Percentiles rank a stretch among this genome's conserved stretches.
phyloP scores from a whole-genome alignment of 2,113 vertebrate species.

The Dunckerocampus dactyliophorus region DNA sequence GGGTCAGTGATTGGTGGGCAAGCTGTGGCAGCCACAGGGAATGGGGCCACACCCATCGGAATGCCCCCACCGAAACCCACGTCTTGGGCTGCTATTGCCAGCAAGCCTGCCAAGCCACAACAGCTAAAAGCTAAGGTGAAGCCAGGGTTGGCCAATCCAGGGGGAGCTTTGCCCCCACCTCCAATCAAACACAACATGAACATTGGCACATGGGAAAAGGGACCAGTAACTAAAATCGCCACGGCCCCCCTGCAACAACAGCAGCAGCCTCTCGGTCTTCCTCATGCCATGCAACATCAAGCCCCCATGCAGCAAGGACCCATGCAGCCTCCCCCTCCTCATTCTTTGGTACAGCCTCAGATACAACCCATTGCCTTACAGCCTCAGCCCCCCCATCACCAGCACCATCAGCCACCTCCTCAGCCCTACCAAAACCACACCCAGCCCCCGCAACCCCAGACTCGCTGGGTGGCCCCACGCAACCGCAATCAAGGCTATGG shows the following conservation, averaged over 20 bases:
- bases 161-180: constrained; percentile 80
- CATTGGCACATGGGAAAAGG: constrained; percentile 96
- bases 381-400: constrained; percentile 68
- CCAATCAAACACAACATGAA: constrained; percentile 98
- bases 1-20: constrained; percentile 86
- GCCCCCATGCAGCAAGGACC: constrained; percentile 60
- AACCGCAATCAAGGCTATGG: constrained; percentile 82
- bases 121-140: constrained; percentile 89
- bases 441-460: constrained; percentile 78
- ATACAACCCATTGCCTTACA: constrained; percentile 82
- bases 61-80: constrained; percentile 87
- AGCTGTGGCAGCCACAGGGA: constrained; percentile 79
- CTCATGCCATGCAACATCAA: constrained; percentile 58
- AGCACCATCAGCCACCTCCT: constrained; percentile 73
- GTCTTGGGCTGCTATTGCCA: constrained; percentile 94
- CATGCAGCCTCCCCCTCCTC: constrained; percentile 68
- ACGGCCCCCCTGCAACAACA: constrained; percentile 60
- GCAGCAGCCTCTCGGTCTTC: constrained; percentile 57
- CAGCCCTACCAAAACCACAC: constrained; percentile 83
- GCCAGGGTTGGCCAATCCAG: constrained; percentile 78
- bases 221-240: constrained; percentile 80
- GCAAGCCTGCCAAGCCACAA: constrained; percentile 87
- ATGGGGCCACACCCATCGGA: constrained; percentile 78
- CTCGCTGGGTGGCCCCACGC: constrained; percentile 89
- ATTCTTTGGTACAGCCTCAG: constrained; percentile 79